These are phyloP conservation scores for Urophycis tenuis DNA, from an alignment of 2,797 vertebrate species.

Conservation along the genomic window DNA sequence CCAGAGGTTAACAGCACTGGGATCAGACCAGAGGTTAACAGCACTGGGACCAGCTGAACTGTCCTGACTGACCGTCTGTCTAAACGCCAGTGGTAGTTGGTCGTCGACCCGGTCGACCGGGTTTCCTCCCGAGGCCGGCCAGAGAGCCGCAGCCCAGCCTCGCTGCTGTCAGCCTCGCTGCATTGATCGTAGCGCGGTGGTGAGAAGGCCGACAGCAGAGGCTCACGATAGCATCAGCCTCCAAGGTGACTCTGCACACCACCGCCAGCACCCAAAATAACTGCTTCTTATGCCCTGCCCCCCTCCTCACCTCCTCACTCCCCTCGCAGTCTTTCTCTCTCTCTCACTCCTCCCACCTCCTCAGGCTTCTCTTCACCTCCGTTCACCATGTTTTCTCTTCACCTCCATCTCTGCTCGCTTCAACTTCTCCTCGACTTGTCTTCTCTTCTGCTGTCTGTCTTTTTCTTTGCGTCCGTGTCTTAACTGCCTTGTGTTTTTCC, in stretches of 20 bases:
- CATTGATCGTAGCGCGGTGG: constrained; percentile 67
- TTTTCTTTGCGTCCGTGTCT: not conserved
- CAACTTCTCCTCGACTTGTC: constrained; percentile 15
- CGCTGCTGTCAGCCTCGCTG: constrained; percentile 64
- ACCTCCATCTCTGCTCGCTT: constrained; percentile 26
- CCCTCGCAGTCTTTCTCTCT: constrained; percentile 3
- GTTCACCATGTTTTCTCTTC: not conserved
- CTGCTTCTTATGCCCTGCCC: constrained; percentile 58
- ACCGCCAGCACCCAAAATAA: constrained; percentile 68
- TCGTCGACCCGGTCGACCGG: too few relatives aligned
- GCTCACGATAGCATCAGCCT: constrained; percentile 71
- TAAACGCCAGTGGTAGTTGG: not conserved
- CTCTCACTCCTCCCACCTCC: constrained; percentile 17
- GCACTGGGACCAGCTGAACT: too few relatives aligned
- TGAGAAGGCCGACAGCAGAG: constrained; percentile 19
- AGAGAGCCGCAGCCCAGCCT: not conserved
- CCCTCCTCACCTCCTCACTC: constrained; percentile 12
- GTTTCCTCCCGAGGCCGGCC: too few relatives aligned
- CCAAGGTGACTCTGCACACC: constrained; percentile 71
- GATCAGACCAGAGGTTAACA: too few relatives aligned
- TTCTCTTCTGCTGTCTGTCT: not conserved
- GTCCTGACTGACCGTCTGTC: not conserved
- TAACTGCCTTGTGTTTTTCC: not conserved
- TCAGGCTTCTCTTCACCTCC: constrained; percentile 11
- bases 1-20: too few relatives aligned